These are phyloP conservation scores for Athetis lepigone DNA, from an alignment of 2,888 invertebrate genomes.

Conservation along the genomic window DNA sequence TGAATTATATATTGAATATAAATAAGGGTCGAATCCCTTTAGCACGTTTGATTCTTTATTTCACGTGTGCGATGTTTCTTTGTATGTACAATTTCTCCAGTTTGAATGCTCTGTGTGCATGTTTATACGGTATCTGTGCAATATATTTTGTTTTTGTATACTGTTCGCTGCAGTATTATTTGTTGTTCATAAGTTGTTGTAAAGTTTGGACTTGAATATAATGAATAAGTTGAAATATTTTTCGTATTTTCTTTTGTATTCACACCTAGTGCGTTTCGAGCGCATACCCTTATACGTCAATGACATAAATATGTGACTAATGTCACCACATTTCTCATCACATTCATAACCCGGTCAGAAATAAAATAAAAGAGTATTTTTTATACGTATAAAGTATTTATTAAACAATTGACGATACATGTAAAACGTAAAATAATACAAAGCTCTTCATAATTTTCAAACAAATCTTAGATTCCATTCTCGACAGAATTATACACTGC, in stretches of 20 bases:
- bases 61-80: background rate
- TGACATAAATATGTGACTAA: too few species aligned
- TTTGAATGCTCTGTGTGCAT: slow-evolving; percentile 19
- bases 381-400: slow-evolving; percentile 56
- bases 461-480: slow-evolving; percentile 10
- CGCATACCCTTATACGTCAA: too few species aligned
- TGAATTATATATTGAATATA: background rate
- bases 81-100: slow-evolving; percentile 7
- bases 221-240: slow-evolving; percentile 47
- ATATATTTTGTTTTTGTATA: slow-evolving; percentile 40
- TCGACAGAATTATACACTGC: slow-evolving; percentile 27
- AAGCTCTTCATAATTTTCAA: slow-evolving; percentile 45
- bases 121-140: slow-evolving; percentile 29
- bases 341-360: too few species aligned
- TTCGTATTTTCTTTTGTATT: background rate
- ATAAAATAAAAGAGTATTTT: slow-evolving; percentile 9
- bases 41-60: background rate
- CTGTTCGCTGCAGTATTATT: slow-evolving; percentile 47
- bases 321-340: too few species aligned
- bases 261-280: too few species aligned
- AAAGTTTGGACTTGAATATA: slow-evolving; percentile 54
- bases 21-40: background rate
- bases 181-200: slow-evolving; percentile 50
- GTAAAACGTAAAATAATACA: slow-evolving; percentile 52
- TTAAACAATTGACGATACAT: slow-evolving; percentile 59